phyloP scores from a whole-genome alignment of 2,888 invertebrate species.

The Chydorus sphaericus region DNA sequence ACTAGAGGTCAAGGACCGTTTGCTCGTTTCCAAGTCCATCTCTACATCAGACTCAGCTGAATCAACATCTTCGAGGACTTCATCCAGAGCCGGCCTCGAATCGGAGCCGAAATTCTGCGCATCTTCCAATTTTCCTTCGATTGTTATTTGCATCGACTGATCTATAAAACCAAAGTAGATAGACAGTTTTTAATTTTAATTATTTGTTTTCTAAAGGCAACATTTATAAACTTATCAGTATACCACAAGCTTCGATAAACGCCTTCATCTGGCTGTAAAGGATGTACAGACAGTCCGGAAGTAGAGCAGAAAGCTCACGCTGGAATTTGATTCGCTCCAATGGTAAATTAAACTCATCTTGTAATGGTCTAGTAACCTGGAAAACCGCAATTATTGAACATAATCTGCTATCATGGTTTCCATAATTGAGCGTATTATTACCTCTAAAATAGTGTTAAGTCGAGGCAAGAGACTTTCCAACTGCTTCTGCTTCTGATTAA shows the following conservation, averaged over 20 bases:
- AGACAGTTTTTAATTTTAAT: not conserved
- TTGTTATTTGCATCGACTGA: slow-evolving; percentile 34
- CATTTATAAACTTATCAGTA: not conserved
- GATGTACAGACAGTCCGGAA: slow-evolving; percentile 70
- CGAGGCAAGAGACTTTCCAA: slow-evolving; percentile 70
- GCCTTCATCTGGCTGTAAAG: slow-evolving; percentile 72
- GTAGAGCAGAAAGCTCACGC: slow-evolving; percentile 52
- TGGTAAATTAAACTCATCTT: slow-evolving; percentile 68
- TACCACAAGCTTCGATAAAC: slow-evolving; percentile 55
- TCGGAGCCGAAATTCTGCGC: slow-evolving; percentile 30
- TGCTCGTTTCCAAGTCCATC: not conserved
- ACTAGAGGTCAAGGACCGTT: not conserved
- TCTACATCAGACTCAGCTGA: slow-evolving; percentile 1
- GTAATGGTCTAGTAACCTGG: slow-evolving; percentile 69
- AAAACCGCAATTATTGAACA: slow-evolving; percentile 22
- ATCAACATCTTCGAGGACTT: slow-evolving; percentile 2
- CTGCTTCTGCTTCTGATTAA: slow-evolving; percentile 55
- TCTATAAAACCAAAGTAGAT: slow-evolving; percentile 25
- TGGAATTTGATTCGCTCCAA: slow-evolving; percentile 64
- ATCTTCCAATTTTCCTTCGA: slow-evolving; percentile 53
- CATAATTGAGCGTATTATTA: slow-evolving; percentile 20
- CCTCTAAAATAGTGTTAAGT: slow-evolving; percentile 49
- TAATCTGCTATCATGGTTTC: not conserved
- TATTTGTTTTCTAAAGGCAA: not conserved
- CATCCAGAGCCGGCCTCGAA: not conserved